Conservation (phyloP, 2,797 vertebrate species). For the Tolypeutes matacus region DNA sequence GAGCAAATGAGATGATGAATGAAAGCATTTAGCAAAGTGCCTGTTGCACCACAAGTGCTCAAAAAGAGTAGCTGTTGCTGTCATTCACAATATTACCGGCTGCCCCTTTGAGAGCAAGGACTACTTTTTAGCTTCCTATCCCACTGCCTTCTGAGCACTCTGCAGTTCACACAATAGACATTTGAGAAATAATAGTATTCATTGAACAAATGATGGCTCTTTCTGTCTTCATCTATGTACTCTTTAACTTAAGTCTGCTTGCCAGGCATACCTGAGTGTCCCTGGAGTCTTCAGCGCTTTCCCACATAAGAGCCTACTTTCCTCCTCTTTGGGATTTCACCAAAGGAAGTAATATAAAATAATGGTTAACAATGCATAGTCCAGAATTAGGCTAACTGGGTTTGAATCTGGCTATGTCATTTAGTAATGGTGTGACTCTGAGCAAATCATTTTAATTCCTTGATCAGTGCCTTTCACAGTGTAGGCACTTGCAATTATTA, state of each 20-base stretch:
- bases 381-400: background rate
- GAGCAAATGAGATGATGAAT: background rate
- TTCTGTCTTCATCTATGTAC: background rate
- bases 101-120: background rate
- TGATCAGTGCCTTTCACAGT: background rate
- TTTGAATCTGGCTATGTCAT: background rate
- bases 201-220: background rate
- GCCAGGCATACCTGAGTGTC: background rate
- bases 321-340: background rate
- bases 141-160: too few species aligned
- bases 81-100: background rate
- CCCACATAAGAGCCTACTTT: background rate
- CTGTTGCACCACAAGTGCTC: background rate
- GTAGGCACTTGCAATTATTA: background rate
- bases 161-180: background rate
- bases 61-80: background rate
- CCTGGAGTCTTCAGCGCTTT: background rate
- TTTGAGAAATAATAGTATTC: background rate
- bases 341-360: background rate
- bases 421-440: background rate
- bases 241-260: background rate
- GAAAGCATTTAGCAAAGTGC: background rate
- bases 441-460: constrained; percentile 37
- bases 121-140: background rate
- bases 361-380: background rate